Evolutionary conservation across 2,888 invertebrate species (phyloP).

Genomic region (Andrena trimmerana): DNA sequence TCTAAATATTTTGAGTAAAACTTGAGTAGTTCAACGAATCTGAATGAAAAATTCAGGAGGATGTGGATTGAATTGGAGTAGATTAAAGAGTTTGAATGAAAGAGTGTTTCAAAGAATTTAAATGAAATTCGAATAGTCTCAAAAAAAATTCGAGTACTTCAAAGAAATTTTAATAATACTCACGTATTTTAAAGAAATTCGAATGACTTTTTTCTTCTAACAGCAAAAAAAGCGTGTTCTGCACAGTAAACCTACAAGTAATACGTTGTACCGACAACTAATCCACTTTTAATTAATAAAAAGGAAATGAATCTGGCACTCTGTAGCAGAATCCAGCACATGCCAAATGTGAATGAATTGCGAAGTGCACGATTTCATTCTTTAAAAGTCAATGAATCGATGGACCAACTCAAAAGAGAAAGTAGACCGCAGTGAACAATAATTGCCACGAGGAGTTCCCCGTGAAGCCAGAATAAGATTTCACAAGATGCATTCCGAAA

Average conservation of each 20-base stretch:
- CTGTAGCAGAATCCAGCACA: neutral
- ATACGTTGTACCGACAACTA: neutral
- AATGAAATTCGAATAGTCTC: neutral
- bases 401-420: slow-evolving; percentile 57
- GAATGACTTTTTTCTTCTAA: neutral
- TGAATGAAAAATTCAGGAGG: too few relatives aligned
- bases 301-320: neutral
- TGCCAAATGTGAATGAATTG: neutral
- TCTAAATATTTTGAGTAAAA: too few relatives aligned
- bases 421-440: slow-evolving; percentile 58
- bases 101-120: neutral
- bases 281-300: neutral
- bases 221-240: neutral
- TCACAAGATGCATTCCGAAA: slow-evolving; percentile 39
- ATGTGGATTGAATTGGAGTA: too few relatives aligned
- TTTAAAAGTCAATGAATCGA: slow-evolving; percentile 35
- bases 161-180: neutral
- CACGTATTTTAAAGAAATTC: neutral
- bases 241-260: neutral
- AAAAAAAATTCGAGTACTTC: neutral
- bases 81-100: neutral
- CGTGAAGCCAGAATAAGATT: slow-evolving; percentile 39
- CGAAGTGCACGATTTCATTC: slow-evolving; percentile 17
- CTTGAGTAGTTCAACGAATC: too few relatives aligned
- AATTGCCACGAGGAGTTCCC: slow-evolving; percentile 15